Evolutionary conservation across 2,113 vertebrate species (phyloP), one percentile per base, ranked within the genome.

Genomic region (Gila orcuttii): DNA sequence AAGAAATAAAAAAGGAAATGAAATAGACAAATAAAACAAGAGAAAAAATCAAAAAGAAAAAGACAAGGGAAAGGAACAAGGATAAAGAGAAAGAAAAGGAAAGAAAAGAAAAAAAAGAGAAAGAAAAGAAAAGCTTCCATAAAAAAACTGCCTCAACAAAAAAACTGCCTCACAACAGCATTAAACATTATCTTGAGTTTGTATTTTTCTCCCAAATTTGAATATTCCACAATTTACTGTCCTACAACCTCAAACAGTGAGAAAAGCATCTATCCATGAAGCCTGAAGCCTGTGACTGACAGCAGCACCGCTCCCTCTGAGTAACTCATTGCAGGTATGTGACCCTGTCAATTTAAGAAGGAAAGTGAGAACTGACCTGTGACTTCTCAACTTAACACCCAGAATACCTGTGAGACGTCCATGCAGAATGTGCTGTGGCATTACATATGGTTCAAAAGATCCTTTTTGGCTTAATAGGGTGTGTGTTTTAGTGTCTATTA

Each of bases 301-400:
- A 83, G 82, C 82, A 73, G 68, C 68, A 83, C 31, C 73, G 36
- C 55, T 25, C 23, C 2, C 21, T n/a, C 68, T 21, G 28, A 52
- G 59, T 1, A 64, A 68, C 4, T 42, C 33, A 69, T 21, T 13
- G 82, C 50, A 74, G 82, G 68, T 42, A 73, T 83, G 47, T 73
- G 82, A 73, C 66, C 82, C 23, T 83, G 23, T 73, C 31, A 42
- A 0, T 28, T 39, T 42, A 36, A 57, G 31, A 9, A 39, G 50
- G 15, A n/a, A 71, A 60, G 79, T 75, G 85, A 86, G 85, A 75
- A 64, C 25, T 74, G 77, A 86, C 64, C 77, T 86, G 33, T 60
- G 69, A 83, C 82, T 73, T 83, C 66, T 83, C 82, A 73, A 64
- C 57, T 75, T 82, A 86, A 86, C 76, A 55, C 25, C 45, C n/a